Percentiles rank a stretch among this genome's conserved stretches.
Conservation (phyloP, 2,113 vertebrate genomes). For the Malurus elegans region DNA sequence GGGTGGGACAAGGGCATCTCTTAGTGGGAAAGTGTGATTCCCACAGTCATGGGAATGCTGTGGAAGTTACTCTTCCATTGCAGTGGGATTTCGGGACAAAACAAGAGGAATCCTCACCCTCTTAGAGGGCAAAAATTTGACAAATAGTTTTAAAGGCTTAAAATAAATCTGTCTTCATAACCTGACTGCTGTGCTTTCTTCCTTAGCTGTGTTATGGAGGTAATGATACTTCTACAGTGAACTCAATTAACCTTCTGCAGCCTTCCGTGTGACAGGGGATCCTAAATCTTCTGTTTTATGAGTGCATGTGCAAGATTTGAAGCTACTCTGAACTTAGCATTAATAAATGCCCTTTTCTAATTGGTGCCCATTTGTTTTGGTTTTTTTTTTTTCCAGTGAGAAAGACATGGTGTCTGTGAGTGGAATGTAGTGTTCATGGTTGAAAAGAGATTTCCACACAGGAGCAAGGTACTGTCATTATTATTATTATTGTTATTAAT, state of each 20-base stretch:
- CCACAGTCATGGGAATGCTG: accelerated
- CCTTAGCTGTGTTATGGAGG: neutral
- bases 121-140: neutral
- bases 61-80: neutral
- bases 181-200: neutral
- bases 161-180: slow-evolving; percentile 42
- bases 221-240: slow-evolving; percentile 46
- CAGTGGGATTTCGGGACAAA: neutral
- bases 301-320: neutral
- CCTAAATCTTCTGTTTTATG: slow-evolving; percentile 53
- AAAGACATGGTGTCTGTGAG: slow-evolving; percentile 60
- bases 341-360: slow-evolving; percentile 44
- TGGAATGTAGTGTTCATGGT: slow-evolving; percentile 59
- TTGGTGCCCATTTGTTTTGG: slow-evolving; percentile 46
- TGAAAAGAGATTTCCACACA: slow-evolving; percentile 4
- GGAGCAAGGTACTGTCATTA: slow-evolving; percentile 51
- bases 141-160: neutral
- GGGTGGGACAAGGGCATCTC: neutral
- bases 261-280: neutral
- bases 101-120: neutral
- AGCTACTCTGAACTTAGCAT: neutral
- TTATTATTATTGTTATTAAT: neutral
- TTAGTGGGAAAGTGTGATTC: accelerated
- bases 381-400: slow-evolving; percentile 49
- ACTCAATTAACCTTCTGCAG: slow-evolving; percentile 59